phyloP scores from a whole-genome alignment of 1,140 invertebrate species.

The Drosophila nebulosa region DNA sequence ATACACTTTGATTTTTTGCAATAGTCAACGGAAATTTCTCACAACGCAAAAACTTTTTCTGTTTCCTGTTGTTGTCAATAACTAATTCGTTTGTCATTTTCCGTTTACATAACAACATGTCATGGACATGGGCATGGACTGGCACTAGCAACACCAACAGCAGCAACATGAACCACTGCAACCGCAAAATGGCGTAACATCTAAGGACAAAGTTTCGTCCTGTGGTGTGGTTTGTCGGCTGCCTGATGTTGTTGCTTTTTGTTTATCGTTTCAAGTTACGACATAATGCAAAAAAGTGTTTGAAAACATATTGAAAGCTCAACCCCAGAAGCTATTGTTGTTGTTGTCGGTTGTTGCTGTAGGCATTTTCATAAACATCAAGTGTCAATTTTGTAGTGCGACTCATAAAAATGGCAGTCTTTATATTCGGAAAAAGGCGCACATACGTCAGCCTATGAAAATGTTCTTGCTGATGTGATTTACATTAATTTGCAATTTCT shows the following conservation, averaged over 20 bases:
- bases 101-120: conserved; percentile 68
- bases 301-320: conserved; percentile 70
- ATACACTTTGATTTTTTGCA: conserved; percentile 40
- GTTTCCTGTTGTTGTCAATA: conserved; percentile 78
- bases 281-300: conserved; percentile 69
- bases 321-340: conserved; percentile 3
- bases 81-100: conserved; percentile 79
- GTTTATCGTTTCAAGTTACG: conserved; percentile 61
- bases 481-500: conserved; percentile 81
- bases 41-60: conserved; percentile 63
- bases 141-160: background rate
- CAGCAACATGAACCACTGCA: conserved; percentile 7
- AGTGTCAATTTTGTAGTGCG: conserved; percentile 60
- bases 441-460: conserved; percentile 34
- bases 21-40: conserved; percentile 71
- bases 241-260: conserved; percentile 51
- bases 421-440: background rate
- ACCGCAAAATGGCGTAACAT: conserved; percentile 61
- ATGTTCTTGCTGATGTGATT: conserved; percentile 57
- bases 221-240: conserved; percentile 48
- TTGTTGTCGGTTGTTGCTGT: background rate
- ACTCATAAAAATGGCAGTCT: conserved; percentile 65
- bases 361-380: conserved; percentile 39
- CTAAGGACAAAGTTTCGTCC: conserved; percentile 70
- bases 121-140: conserved; percentile 11